Conservation (phyloP, 2,797 vertebrate species). For the Pipistrellus kuhlii region DNA sequence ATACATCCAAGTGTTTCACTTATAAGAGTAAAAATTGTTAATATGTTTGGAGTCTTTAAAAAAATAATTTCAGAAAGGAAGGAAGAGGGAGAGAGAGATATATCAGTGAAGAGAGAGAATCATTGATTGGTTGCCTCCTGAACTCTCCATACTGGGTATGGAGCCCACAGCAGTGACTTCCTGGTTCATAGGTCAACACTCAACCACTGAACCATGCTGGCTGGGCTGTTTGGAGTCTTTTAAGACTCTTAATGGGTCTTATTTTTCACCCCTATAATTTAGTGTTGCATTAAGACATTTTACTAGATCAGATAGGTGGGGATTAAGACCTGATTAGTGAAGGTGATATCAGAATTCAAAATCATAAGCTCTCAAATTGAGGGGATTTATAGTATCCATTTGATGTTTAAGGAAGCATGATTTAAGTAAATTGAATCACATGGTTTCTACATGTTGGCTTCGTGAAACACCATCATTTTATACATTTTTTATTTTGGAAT, state of each 20-base stretch:
- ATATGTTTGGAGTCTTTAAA: not conserved
- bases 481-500: not conserved
- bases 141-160: too few species aligned
- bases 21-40: constrained; percentile 48
- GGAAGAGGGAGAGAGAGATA: too few species aligned
- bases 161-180: too few species aligned
- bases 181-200: too few species aligned
- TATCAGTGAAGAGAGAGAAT: too few species aligned
- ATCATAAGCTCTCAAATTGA: not conserved
- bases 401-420: not conserved
- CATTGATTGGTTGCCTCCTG: too few species aligned
- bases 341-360: not conserved
- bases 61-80: too few species aligned
- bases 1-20: not conserved
- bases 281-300: not conserved
- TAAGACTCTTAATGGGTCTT: constrained; percentile 27
- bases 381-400: not conserved
- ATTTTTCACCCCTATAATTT: not conserved
- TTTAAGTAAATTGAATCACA: not conserved
- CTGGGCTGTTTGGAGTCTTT: not conserved
- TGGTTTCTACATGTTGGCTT: not conserved
- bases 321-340: not conserved
- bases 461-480: not conserved
- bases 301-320: not conserved
- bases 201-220: too few species aligned